Percentiles rank a stretch among this genome's conserved stretches.
Conservation (phyloP, 2,888 invertebrate genomes). For the Rhagophthalmus giganteus region DNA sequence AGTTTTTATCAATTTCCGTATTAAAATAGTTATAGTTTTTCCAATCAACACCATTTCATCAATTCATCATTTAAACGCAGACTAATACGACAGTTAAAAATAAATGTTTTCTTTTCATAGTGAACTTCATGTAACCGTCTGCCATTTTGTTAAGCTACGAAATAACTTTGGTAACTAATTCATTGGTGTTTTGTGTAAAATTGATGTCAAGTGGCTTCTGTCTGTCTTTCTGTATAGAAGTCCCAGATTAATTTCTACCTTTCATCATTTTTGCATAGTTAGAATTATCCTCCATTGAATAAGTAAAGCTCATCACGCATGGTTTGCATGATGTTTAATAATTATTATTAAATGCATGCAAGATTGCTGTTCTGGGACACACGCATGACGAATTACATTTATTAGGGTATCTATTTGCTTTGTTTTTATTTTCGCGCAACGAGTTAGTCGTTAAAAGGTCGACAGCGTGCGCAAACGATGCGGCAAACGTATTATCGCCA, state of each 20-base stretch:
- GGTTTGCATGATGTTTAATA: conserved; percentile 1
- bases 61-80: not conserved
- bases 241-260: conserved; percentile 26
- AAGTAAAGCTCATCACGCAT: conserved; percentile 1
- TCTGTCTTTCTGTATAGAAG: conserved; percentile 53
- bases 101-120: conserved; percentile 46
- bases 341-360: too few relatives aligned
- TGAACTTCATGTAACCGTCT: conserved; percentile 56
- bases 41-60: not conserved
- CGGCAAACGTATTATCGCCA: too few relatives aligned
- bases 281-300: conserved; percentile 2
- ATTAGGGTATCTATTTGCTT: too few relatives aligned
- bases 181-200: conserved; percentile 47
- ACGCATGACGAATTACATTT: too few relatives aligned
- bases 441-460: too few relatives aligned
- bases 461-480: too few relatives aligned
- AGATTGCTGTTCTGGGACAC: too few relatives aligned
- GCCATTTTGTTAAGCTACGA: conserved; percentile 41
- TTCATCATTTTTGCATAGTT: conserved; percentile 26
- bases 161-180: conserved; percentile 50
- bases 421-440: too few relatives aligned
- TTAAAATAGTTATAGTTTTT: too few relatives aligned
- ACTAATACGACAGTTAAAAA: conserved; percentile 21
- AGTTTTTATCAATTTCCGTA: conserved; percentile 8
- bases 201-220: conserved; percentile 51